A percentile compares a stretch with the other conserved stretches of the same genome.
Conservation (phyloP, 2,113 vertebrate genomes). For the Spermophilus dauricus region DNA sequence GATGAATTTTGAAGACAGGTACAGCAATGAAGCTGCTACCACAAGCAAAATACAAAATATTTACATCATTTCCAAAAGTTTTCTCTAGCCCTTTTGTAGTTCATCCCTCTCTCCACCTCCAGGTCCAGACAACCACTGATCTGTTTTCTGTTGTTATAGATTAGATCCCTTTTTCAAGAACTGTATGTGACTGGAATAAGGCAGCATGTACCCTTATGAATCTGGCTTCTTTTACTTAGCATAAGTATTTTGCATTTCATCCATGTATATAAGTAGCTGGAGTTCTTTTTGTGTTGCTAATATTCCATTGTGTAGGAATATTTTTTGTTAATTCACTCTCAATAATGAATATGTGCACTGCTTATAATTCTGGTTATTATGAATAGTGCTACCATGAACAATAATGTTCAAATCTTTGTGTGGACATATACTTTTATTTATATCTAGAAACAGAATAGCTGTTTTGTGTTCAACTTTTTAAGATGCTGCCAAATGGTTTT, state of each 20-base stretch:
- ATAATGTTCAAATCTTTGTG: neutral
- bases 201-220: neutral
- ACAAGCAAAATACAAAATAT: neutral
- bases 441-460: neutral
- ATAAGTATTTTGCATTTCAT: neutral
- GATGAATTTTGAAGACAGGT: neutral
- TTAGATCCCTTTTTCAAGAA: neutral
- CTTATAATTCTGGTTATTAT: neutral
- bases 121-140: neutral
- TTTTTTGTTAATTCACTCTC: neutral
- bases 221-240: neutral
- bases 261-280: neutral
- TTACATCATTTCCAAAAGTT: neutral
- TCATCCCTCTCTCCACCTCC: neutral
- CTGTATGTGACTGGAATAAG: neutral
- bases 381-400: neutral
- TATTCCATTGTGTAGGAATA: neutral
- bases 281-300: neutral
- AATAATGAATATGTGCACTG: neutral
- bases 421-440: neutral
- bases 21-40: neutral
- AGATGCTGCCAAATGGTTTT: neutral
- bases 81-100: neutral
- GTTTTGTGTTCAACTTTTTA: neutral
- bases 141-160: neutral